A percentile compares a stretch with the other conserved stretches of the same genome.
Evolutionary conservation across 1,140 invertebrate species (phyloP).

Genomic region (Cyrtorhinus lividipennis): DNA sequence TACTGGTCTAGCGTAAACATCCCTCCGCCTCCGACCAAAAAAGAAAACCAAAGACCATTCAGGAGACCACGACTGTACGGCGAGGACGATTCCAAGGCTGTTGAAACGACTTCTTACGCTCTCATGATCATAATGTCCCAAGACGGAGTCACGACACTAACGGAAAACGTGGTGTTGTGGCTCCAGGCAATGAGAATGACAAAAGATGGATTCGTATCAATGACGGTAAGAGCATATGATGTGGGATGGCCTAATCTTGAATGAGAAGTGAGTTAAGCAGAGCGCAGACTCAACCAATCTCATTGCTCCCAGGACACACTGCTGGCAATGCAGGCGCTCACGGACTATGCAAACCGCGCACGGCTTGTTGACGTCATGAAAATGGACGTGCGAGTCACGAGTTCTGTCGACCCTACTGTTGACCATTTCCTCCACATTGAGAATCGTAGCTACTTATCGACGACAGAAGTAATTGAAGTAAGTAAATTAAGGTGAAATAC

Average conservation of each 20-base stretch:
- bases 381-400: conserved; percentile 34
- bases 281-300: no score
- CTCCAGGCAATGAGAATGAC: conserved; percentile 41
- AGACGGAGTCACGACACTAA: conserved; percentile 31
- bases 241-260: no score
- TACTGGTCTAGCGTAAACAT: conserved; percentile 35
- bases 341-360: conserved; percentile 40
- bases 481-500: no score
- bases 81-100: conserved; percentile 33
- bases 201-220: conserved; percentile 40
- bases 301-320: conserved; percentile 39
- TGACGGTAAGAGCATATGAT: conserved; percentile 38
- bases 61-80: conserved; percentile 32
- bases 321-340: conserved; percentile 42
- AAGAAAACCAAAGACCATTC: conserved; percentile 37
- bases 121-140: conserved; percentile 36
- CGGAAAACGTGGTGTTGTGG: conserved; percentile 41
- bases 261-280: no score
- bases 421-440: conserved; percentile 26
- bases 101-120: conserved; percentile 44
- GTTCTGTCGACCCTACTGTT: conserved; percentile 29
- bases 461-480: conserved; percentile 16
- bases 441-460: conserved; percentile 20
- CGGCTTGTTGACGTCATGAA: conserved; percentile 41
- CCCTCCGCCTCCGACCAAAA: conserved; percentile 29